Evolutionary conservation across 2,797 vertebrate genomes (phyloP).

Genomic region (Catharus ustulatus): DNA sequence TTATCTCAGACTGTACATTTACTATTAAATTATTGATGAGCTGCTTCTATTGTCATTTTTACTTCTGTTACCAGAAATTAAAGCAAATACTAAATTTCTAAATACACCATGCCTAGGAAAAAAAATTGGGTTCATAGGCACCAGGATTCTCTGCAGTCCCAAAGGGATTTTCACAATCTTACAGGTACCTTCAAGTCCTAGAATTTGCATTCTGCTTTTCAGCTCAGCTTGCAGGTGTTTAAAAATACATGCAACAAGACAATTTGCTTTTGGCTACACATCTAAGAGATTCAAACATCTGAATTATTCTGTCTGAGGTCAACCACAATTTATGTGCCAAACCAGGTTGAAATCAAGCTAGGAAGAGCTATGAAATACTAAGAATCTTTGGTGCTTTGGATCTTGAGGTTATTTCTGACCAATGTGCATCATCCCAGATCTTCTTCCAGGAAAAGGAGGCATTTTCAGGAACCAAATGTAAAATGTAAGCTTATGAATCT

Average conservation of each 20-base stretch:
- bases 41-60: neutral
- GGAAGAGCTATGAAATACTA: constrained; percentile 37
- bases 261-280: constrained; percentile 65
- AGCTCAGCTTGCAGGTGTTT: constrained; percentile 58
- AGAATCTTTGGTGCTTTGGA: constrained; percentile 21
- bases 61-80: neutral
- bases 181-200: constrained; percentile 21
- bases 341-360: constrained; percentile 52
- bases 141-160: neutral
- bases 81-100: constrained; percentile 26
- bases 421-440: neutral
- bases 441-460: neutral
- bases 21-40: constrained; percentile 23
- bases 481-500: neutral
- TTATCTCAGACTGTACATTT: neutral
- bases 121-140: neutral
- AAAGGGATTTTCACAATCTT: constrained; percentile 9
- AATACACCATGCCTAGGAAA: neutral
- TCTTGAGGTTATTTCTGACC: constrained; percentile 31
- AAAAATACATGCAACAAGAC: constrained; percentile 69
- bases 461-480: constrained; percentile 9
- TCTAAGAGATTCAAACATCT: constrained; percentile 61
- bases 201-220: constrained; percentile 51
- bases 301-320: constrained; percentile 73
- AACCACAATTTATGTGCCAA: constrained; percentile 49